Percentiles rank a stretch among this genome's conserved stretches.
Conservation (phyloP, 2,797 vertebrate species). For the Varecia variegata region DNA sequence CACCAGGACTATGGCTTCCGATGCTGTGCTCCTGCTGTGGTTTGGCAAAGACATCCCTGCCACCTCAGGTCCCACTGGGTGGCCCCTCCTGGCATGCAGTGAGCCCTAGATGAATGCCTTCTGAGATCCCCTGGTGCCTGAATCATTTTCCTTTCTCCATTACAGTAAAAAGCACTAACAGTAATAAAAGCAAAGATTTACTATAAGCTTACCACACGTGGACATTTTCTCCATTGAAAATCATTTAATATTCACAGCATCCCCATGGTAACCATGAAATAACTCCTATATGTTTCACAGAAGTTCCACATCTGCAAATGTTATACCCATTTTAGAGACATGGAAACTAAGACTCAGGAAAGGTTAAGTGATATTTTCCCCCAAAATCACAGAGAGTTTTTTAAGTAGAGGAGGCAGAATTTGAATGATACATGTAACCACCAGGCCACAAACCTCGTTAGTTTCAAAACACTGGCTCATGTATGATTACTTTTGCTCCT, state of each 20-base stretch:
- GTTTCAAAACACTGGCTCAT: neutral
- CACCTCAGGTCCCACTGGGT: too few relatives aligned
- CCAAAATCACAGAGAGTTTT: neutral
- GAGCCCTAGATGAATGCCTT: neutral
- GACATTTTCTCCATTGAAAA: neutral
- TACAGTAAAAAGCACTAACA: neutral
- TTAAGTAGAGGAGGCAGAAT: neutral
- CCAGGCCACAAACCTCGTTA: neutral
- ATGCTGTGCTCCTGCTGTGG: neutral
- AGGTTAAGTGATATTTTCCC: neutral
- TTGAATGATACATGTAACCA: neutral
- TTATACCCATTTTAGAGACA: neutral
- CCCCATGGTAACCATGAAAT: rapidly evolving
- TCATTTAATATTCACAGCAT: neutral
- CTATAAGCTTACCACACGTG: rapidly evolving
- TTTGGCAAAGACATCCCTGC: neutral
- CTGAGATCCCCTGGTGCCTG: neutral
- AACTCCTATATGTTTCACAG: neutral
- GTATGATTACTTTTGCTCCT: neutral
- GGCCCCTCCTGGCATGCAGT: neutral
- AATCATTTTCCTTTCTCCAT: neutral
- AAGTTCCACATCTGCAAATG: neutral
- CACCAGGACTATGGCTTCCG: neutral
- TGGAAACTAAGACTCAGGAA: neutral
- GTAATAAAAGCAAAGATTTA: neutral